Conservation (phyloP, 2,888 invertebrate species). For the Pristionchus entomophagus region DNA sequence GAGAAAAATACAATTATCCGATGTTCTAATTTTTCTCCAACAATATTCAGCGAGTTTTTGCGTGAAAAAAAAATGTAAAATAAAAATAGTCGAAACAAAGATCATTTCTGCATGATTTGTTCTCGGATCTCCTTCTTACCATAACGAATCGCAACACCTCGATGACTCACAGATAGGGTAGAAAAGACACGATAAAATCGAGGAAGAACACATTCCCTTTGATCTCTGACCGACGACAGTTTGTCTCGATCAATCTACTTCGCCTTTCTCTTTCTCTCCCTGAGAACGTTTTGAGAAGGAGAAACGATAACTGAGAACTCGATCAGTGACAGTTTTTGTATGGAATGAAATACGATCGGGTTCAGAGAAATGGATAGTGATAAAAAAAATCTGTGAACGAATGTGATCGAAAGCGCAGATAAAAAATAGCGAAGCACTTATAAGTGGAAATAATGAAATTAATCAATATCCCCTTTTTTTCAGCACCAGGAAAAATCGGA, state of each 20-base stretch:
- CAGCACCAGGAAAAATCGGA: too few relatives aligned
- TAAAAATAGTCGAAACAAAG: background rate
- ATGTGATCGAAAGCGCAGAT: too few relatives aligned
- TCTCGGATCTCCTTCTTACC: background rate
- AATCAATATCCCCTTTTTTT: too few relatives aligned
- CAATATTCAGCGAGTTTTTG: background rate
- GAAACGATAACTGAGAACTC: constrained; percentile 32
- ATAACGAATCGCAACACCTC: background rate
- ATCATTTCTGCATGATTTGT: background rate
- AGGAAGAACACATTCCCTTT: background rate
- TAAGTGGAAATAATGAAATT: too few relatives aligned
- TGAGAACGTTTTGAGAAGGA: constrained; percentile 32
- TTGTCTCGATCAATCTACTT: constrained; percentile 22
- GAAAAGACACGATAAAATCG: constrained; percentile 14
- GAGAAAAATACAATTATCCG: background rate
- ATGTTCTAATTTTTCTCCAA: background rate
- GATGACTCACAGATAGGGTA: constrained; percentile 5
- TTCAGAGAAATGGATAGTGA: background rate
- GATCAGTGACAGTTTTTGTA: background rate
- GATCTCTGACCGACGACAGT: background rate
- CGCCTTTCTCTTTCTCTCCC: background rate
- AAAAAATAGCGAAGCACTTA: too few relatives aligned
- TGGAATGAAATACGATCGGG: background rate
- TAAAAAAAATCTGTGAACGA: too few relatives aligned
- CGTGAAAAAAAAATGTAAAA: background rate